Evolutionary conservation across 2,797 vertebrate genomes (phyloP).

Genomic region (Pachyuromys duprasi): DNA sequence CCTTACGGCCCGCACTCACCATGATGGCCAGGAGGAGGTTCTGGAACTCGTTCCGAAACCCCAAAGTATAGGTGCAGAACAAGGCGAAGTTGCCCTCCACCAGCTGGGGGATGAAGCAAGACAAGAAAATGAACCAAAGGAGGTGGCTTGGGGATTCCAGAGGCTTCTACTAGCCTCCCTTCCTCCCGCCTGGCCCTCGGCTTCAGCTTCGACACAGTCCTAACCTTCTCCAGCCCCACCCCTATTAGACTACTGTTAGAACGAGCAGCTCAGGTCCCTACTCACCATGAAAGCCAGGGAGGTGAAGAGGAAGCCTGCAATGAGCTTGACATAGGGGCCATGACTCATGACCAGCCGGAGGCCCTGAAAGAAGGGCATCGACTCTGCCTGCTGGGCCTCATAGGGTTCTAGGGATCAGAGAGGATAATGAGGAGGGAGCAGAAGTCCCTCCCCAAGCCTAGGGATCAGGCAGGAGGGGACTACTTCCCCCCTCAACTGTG

Average conservation of each 20-base stretch:
- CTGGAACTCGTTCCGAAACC: conserved; percentile 94
- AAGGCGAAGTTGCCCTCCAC: conserved; percentile 98
- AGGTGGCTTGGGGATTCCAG: neutral
- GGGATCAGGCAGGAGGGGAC: neutral
- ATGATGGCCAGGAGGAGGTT: conserved; percentile 97
- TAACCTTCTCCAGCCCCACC: neutral
- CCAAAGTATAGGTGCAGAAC: conserved; percentile 94
- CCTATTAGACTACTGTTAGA: accelerated
- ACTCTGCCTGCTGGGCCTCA: conserved; percentile 84
- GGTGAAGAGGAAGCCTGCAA: conserved; percentile 95
- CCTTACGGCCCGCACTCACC: conserved; percentile 87
- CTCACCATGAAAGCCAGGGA: conserved; percentile 97
- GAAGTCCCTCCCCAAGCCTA: neutral
- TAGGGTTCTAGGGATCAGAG: conserved; percentile 86
- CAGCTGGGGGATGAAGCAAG: conserved; percentile 85
- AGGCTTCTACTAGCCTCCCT: neutral
- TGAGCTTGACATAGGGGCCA: conserved; percentile 93
- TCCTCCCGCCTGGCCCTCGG: neutral
- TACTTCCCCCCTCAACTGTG: neutral
- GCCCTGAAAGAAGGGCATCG: conserved; percentile 91
- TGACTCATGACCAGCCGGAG: conserved; percentile 93
- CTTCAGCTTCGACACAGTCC: accelerated
- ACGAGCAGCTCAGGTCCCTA: neutral
- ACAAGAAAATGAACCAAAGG: neutral
- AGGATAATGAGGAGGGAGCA: conserved; percentile 42